These are phyloP conservation scores for Melanaphis sacchari DNA, from an alignment of 1,140 invertebrate genomes.

Conservation along the genomic window DNA sequence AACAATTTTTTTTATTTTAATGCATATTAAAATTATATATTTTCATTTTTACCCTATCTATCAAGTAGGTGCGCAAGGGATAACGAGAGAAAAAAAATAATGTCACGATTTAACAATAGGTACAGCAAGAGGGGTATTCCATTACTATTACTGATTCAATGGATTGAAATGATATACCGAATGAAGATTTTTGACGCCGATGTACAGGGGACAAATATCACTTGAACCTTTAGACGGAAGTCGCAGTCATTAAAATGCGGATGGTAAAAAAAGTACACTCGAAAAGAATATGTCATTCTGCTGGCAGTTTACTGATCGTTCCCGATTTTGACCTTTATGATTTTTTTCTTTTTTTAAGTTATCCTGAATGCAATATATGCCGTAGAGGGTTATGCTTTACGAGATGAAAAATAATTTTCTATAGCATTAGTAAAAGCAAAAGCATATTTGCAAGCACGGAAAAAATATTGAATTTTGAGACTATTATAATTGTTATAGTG, in stretches of 20 bases:
- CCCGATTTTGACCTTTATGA: slow-evolving; percentile 18
- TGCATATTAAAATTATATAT: not conserved
- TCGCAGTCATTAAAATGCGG: slow-evolving; percentile 42
- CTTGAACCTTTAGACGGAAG: slow-evolving; percentile 22
- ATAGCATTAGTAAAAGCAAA: not conserved
- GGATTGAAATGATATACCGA: slow-evolving; percentile 34
- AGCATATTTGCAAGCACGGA: not conserved
- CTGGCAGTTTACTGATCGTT: slow-evolving; percentile 17
- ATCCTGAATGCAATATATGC: not conserved
- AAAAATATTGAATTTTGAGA: not conserved
- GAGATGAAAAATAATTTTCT: slow-evolving; percentile 4
- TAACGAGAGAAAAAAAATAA: not conserved
- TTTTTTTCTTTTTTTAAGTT: slow-evolving; percentile 2
- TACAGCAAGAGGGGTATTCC: not conserved
- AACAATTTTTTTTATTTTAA: not conserved
- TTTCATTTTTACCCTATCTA: not conserved
- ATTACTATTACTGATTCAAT: slow-evolving; percentile 39
- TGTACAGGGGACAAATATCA: slow-evolving; percentile 2
- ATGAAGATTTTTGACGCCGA: slow-evolving; percentile 54
- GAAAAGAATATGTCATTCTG: slow-evolving; percentile 40
- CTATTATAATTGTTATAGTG: not conserved
- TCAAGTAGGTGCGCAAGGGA: not conserved
- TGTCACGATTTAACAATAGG: not conserved
- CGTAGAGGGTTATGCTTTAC: not conserved
- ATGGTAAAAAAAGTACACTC: not conserved